phyloP scores from a whole-genome alignment of 2,888 invertebrate species.

The Parnassius orleans region DNA sequence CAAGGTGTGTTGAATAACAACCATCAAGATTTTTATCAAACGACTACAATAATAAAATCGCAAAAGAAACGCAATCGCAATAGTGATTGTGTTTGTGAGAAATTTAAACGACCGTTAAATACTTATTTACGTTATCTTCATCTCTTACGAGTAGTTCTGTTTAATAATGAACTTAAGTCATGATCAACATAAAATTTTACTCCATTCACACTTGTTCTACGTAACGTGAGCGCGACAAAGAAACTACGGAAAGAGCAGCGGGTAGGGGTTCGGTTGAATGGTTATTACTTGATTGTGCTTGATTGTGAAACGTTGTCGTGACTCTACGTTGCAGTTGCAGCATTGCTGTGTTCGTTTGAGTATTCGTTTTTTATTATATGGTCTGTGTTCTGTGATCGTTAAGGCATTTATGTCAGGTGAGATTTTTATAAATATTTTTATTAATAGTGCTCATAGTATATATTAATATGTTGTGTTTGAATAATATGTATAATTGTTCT shows the following conservation, averaged over 20 bases:
- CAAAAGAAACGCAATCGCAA: neutral
- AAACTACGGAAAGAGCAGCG: neutral
- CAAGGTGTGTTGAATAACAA: slow-evolving; percentile 1
- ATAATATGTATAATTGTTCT: no score
- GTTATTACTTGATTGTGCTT: slow-evolving; percentile 14
- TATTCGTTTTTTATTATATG: neutral
- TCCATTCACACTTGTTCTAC: no score
- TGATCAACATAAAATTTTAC: no score
- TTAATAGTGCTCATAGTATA: no score
- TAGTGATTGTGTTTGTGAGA: no score
- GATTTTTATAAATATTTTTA: neutral
- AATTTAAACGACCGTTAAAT: no score
- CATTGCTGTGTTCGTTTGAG: neutral
- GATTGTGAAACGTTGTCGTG: slow-evolving; percentile 17
- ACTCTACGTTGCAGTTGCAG: slow-evolving; percentile 1
- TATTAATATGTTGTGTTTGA: no score
- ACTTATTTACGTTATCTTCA: no score
- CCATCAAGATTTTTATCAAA: slow-evolving; percentile 10
- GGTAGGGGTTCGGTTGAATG: slow-evolving; percentile 2
- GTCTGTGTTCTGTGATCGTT: neutral
- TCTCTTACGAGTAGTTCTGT: no score
- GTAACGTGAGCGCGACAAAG: no score
- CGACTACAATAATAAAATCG: neutral
- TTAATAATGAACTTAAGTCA: no score
- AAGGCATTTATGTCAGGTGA: neutral